phyloP scores from a whole-genome alignment of 2,888 invertebrate genomes.

The Gari tellinella region DNA sequence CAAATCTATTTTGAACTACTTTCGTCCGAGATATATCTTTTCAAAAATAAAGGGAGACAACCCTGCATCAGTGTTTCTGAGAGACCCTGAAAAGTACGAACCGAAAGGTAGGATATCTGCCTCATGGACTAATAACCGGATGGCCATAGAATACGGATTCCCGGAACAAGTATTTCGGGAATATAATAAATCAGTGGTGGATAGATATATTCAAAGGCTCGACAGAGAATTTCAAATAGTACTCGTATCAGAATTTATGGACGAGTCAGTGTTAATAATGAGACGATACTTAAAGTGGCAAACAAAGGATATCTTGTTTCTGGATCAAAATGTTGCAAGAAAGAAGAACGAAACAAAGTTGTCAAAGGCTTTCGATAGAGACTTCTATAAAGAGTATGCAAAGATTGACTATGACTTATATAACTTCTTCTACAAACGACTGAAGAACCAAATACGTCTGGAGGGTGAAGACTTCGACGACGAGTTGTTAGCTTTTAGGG shows the following conservation, averaged over 20 bases:
- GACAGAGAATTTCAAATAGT: slow-evolving; percentile 66
- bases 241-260: slow-evolving; percentile 65
- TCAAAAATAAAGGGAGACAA: slow-evolving; percentile 25
- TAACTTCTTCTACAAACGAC: slow-evolving; percentile 39
- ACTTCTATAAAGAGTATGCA: slow-evolving; percentile 44
- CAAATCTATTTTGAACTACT: slow-evolving; percentile 59
- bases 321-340: slow-evolving; percentile 41
- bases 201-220: slow-evolving; percentile 55
- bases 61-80: slow-evolving; percentile 43
- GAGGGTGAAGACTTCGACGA: slow-evolving; percentile 53
- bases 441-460: slow-evolving; percentile 42
- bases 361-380: slow-evolving; percentile 35
- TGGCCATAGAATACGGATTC: slow-evolving; percentile 66
- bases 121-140: slow-evolving; percentile 57
- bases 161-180: slow-evolving; percentile 37
- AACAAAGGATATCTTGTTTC: slow-evolving; percentile 64
- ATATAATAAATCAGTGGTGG: slow-evolving; percentile 29
- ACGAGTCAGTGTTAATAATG: slow-evolving; percentile 68
- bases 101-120: slow-evolving; percentile 24
- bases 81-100: slow-evolving; percentile 51
- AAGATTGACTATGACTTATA: slow-evolving; percentile 46
- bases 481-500: slow-evolving; percentile 50
- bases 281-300: slow-evolving; percentile 62
- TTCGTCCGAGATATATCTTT: slow-evolving; percentile 42
- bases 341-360: slow-evolving; percentile 44